These are phyloP conservation scores for Drosophila punjabiensis DNA, from an alignment of 1,140 invertebrate species.

Conservation along the genomic window DNA sequence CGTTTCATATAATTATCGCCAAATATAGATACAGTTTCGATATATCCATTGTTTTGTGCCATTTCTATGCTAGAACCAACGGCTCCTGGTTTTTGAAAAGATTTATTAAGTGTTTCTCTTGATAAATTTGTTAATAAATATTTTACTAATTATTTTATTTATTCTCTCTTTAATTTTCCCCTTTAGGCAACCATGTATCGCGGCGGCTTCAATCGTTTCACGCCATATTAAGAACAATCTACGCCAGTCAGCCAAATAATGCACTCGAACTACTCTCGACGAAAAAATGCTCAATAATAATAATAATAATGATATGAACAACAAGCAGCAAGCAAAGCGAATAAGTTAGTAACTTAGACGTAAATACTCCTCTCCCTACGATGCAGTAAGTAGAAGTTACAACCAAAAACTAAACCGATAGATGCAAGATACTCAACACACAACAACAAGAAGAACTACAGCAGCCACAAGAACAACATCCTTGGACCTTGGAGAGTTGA, in stretches of 20 bases:
- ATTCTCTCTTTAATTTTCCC: slow-evolving; percentile 73
- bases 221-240: slow-evolving; percentile 91
- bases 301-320: slow-evolving; percentile 52
- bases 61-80: no score
- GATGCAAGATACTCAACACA: slow-evolving; percentile 72
- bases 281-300: slow-evolving; percentile 71
- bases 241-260: slow-evolving; percentile 78
- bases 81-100: no score
- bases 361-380: slow-evolving; percentile 73
- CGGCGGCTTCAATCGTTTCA: slow-evolving; percentile 97
- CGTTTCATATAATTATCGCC: no score
- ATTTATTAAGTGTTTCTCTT: no score
- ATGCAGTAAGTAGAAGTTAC: slow-evolving; percentile 74
- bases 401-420: slow-evolving; percentile 59
- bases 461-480: slow-evolving; percentile 43
- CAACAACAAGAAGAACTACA: slow-evolving; percentile 26
- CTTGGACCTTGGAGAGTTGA: slow-evolving; percentile 64
- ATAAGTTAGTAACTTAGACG: slow-evolving; percentile 69
- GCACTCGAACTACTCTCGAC: slow-evolving; percentile 78
- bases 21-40: no score
- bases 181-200: slow-evolving; percentile 95
- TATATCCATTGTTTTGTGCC: no score
- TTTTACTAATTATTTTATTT: slow-evolving; percentile 21
- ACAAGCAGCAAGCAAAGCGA: slow-evolving; percentile 50
- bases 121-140: not conserved